Percentiles rank a stretch among this genome's conserved stretches.
Conservation (phyloP, 2,113 vertebrate species). For the Gymnobelideus leadbeateri region DNA sequence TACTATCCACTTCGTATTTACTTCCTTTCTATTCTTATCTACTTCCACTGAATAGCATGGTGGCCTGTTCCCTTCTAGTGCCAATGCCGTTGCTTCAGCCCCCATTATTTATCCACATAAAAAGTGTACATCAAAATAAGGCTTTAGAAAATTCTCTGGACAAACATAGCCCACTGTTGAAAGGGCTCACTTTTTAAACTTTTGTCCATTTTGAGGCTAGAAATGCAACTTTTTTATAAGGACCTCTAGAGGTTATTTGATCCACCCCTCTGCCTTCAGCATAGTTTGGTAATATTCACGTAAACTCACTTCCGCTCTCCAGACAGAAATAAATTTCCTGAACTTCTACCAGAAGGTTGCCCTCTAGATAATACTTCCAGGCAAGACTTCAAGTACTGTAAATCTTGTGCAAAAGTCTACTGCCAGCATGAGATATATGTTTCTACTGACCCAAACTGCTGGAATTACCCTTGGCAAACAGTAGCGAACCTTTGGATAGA, state of each 20-base stretch:
- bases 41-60: background rate
- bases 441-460: conserved; percentile 13
- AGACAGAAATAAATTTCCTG: conserved; percentile 61
- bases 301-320: conserved; percentile 50
- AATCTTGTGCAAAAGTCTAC: conserved; percentile 47
- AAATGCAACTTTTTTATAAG: conserved; percentile 42
- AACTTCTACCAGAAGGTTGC: conserved; percentile 50
- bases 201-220: conserved; percentile 20
- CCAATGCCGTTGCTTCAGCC: background rate
- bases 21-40: background rate
- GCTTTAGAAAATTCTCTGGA: background rate
- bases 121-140: background rate
- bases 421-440: conserved; percentile 1
- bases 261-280: background rate
- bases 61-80: background rate
- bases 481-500: conserved; percentile 11
- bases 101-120: background rate
- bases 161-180: conserved; percentile 25
- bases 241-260: conserved; percentile 36
- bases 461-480: background rate
- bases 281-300: background rate
- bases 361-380: conserved; percentile 48
- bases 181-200: conserved; percentile 15
- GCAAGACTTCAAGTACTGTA: conserved; percentile 38
- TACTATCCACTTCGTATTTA: no score